Conservation (phyloP, 1,140 invertebrate species). For the Lineus longissimus region DNA sequence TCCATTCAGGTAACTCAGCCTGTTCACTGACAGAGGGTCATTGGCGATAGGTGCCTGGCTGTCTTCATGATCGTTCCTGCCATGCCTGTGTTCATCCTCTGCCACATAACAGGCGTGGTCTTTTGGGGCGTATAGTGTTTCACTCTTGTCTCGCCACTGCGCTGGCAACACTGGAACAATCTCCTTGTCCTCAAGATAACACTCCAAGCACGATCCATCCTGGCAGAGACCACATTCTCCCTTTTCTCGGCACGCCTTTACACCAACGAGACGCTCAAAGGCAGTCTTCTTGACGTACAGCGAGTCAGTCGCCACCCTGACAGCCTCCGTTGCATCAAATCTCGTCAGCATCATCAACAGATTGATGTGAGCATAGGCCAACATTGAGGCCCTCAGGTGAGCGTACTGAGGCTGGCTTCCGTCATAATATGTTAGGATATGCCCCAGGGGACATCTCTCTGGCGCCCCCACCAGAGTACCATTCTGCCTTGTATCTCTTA, state of each 20-base stretch:
- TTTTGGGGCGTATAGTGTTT: background rate
- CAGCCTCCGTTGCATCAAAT: slow-evolving; percentile 7
- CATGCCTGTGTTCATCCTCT: slow-evolving; percentile 8
- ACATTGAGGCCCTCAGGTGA: slow-evolving; percentile 10
- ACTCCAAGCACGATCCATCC: no score
- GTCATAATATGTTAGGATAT: slow-evolving; percentile 15
- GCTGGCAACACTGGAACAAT: background rate
- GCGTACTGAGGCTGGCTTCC: slow-evolving; percentile 10
- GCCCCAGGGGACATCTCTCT: slow-evolving; percentile 15
- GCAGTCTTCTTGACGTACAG: slow-evolving; percentile 15
- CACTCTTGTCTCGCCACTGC: slow-evolving; percentile 15
- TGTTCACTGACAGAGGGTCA: no score
- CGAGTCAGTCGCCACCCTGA: slow-evolving; percentile 12
- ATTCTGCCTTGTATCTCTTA: slow-evolving; percentile 7
- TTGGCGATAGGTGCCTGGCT: no score
- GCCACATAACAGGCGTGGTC: slow-evolving; percentile 11
- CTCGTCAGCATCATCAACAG: slow-evolving; percentile 11
- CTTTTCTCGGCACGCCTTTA: background rate
- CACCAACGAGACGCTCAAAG: slow-evolving; percentile 11
- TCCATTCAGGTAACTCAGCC: no score
- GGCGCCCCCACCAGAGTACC: slow-evolving; percentile 12
- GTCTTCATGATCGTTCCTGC: background rate
- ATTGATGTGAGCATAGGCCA: slow-evolving; percentile 21
- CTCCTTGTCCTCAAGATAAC: no score
- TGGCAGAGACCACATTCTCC: background rate